Conservation (phyloP, 1,140 invertebrate species). For the Parasteatoda tepidariorum region DNA sequence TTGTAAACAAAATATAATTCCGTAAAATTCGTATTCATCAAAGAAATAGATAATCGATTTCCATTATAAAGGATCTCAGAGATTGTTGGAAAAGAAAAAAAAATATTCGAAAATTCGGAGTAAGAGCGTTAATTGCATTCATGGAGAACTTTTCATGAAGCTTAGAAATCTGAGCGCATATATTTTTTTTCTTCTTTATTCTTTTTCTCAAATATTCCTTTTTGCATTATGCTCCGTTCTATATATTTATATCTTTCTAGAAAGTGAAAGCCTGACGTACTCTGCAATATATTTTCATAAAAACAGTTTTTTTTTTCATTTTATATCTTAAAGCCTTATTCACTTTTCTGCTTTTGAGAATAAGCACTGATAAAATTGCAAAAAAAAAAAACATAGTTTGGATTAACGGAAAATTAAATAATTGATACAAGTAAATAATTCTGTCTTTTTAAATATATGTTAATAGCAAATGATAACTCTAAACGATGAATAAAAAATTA, state of each 20-base stretch:
- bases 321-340: constrained; percentile 15
- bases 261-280: constrained; percentile 19
- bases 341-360: neutral
- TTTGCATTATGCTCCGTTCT: constrained; percentile 35
- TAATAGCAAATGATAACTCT: constrained; percentile 16
- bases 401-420: constrained; percentile 4
- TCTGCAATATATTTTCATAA: constrained; percentile 30
- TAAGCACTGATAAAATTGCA: neutral
- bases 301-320: constrained; percentile 14
- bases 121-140: constrained; percentile 48
- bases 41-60: constrained; percentile 45
- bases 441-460: constrained; percentile 31
- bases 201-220: constrained; percentile 28
- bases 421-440: constrained; percentile 44
- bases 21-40: constrained; percentile 33
- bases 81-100: neutral
- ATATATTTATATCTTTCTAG: constrained; percentile 30
- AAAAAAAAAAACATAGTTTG: neutral
- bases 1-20: constrained; percentile 43
- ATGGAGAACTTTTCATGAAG: constrained; percentile 35
- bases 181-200: constrained; percentile 25
- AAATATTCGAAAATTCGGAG: constrained; percentile 38
- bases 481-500: constrained; percentile 2
- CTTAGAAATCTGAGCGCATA: constrained; percentile 28
- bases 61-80: constrained; percentile 33